Conservation (phyloP, 2,113 vertebrate genomes). For the Aldabrachelys gigantea region DNA sequence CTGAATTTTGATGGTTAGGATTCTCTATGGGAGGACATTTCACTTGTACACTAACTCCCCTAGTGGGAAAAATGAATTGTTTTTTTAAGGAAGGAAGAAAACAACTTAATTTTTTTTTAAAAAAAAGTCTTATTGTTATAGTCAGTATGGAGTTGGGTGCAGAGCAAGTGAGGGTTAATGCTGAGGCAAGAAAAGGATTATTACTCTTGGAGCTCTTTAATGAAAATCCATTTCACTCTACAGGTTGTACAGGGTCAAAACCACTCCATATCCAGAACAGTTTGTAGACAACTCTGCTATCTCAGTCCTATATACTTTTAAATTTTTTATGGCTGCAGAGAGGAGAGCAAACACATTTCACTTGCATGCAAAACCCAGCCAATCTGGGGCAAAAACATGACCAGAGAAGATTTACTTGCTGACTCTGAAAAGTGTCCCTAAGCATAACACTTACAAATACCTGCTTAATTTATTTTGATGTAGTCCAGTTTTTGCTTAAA, state of each 20-base stretch:
- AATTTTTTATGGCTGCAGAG: neutral
- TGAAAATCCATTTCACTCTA: neutral
- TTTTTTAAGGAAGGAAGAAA: neutral
- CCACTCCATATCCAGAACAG: neutral
- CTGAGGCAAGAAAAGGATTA: neutral
- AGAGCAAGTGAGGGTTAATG: neutral
- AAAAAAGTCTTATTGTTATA: neutral
- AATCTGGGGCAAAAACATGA: neutral
- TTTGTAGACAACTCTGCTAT: neutral
- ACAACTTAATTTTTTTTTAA: neutral
- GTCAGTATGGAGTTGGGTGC: neutral
- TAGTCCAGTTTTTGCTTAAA: neutral
- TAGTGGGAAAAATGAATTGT: neutral
- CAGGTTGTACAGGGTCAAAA: neutral
- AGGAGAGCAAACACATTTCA: neutral
- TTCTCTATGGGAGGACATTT: neutral
- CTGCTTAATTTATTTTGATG: neutral
- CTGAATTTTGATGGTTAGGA: neutral
- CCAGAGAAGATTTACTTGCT: neutral
- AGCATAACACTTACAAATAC: neutral
- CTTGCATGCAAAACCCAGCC: neutral
- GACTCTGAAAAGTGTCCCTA: constrained; percentile 7
- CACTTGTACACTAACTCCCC: neutral
- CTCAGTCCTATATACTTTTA: neutral
- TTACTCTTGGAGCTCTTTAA: neutral